phyloP scores from a whole-genome alignment of 2,797 vertebrate genomes.

The Peromyscus nudipes region DNA sequence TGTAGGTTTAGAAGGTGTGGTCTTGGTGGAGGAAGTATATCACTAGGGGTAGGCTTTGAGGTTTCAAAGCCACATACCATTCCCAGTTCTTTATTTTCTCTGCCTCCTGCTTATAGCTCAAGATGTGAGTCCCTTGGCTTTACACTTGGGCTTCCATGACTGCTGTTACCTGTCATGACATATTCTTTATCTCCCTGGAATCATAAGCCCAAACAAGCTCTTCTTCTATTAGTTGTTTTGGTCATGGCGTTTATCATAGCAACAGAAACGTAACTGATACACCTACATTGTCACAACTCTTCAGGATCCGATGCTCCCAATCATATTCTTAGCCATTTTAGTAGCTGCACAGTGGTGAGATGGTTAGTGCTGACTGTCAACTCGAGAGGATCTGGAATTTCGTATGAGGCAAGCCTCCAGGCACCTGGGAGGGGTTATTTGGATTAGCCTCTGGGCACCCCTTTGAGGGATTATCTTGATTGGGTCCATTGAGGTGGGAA shows the following conservation, averaged over 20 bases:
- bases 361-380: not conserved
- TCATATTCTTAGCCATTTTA: not conserved
- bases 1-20: not conserved
- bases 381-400: not conserved
- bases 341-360: not conserved
- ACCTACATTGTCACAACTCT: not conserved
- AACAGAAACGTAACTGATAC: not conserved
- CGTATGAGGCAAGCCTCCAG: not conserved
- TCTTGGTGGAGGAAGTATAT: not conserved
- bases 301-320: not conserved
- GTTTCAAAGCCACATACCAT: not conserved
- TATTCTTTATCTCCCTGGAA: not conserved
- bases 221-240: not conserved
- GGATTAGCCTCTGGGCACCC: not conserved
- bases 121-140: not conserved
- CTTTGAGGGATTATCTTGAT: not conserved
- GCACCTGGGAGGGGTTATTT: not conserved
- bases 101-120: not conserved
- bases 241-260: not conserved
- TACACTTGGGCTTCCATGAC: not conserved
- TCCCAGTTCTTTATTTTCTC: not conserved
- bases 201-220: not conserved
- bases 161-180: not conserved
- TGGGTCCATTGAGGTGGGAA: not conserved
- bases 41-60: not conserved